A percentile compares a stretch with the other conserved stretches of the same genome.
These are phyloP conservation scores for Trachelus iudaicus DNA, from an alignment of 2,888 invertebrate genomes.

Conservation along the genomic window DNA sequence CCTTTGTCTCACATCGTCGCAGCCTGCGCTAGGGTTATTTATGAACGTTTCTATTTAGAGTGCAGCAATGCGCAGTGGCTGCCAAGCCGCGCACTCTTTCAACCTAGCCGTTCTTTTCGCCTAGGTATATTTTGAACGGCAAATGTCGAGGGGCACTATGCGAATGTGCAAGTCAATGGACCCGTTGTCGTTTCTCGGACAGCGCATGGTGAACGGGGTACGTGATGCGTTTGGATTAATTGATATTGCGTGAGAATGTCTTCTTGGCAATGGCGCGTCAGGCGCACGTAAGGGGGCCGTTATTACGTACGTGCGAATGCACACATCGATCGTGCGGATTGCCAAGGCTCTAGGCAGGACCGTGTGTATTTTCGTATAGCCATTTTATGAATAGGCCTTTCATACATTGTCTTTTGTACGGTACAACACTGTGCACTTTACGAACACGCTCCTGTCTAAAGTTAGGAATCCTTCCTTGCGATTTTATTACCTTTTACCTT, in stretches of 20 bases:
- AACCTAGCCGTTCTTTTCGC: slow-evolving; percentile 17
- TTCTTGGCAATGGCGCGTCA: background rate
- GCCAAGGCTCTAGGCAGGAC: background rate
- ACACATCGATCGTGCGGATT: background rate
- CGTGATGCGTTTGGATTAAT: background rate
- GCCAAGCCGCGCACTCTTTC: slow-evolving; percentile 38
- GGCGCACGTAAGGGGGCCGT: background rate
- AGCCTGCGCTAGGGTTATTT: slow-evolving; percentile 38
- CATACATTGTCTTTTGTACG: background rate
- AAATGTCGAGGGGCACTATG: slow-evolving; percentile 35
- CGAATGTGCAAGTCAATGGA: slow-evolving; percentile 31
- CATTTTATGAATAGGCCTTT: background rate
- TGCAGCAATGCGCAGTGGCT: slow-evolving; percentile 38
- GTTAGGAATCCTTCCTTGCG: slow-evolving; percentile 31
- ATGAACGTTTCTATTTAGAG: slow-evolving; percentile 46
- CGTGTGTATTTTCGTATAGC: background rate
- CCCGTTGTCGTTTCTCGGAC: slow-evolving; percentile 6
- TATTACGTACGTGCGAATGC: background rate
- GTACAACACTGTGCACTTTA: background rate
- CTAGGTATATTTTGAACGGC: slow-evolving; percentile 28
- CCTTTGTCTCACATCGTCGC: slow-evolving; percentile 17
- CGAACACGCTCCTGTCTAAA: slow-evolving; percentile 38
- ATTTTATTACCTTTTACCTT: slow-evolving; percentile 58
- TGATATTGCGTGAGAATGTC: background rate
- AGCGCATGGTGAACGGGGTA: background rate